Evolutionary conservation across 1,140 invertebrate species (phyloP).

Genomic region (Drosophila setifemur): DNA sequence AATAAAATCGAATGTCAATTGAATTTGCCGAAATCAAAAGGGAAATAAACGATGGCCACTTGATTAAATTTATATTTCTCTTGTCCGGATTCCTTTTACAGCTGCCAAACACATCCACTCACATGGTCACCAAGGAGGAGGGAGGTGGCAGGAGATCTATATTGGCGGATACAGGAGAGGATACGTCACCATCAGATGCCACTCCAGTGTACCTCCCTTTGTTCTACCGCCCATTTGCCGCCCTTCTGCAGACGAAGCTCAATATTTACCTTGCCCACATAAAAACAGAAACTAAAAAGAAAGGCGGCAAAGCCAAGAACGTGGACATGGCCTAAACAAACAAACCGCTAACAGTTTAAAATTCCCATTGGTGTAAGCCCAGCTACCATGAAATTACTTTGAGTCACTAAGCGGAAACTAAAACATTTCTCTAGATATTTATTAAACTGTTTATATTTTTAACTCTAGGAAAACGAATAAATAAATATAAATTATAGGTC

Average conservation of each 20-base stretch:
- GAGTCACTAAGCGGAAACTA: neutral
- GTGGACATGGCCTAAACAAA: conserved; percentile 58
- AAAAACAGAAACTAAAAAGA: no score
- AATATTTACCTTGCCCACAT: conserved; percentile 58
- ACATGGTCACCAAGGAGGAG: neutral
- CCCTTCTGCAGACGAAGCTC: conserved; percentile 15
- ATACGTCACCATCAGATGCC: conserved; percentile 36
- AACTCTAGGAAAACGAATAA: no score
- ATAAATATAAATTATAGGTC: no score
- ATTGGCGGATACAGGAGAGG: neutral
- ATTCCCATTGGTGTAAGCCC: neutral
- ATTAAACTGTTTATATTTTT: no score
- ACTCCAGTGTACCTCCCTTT: conserved; percentile 12
- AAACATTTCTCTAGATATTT: neutral
- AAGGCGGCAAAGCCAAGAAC: conserved; percentile 49
- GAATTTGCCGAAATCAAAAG: conserved; percentile 61
- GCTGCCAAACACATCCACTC: conserved; percentile 11
- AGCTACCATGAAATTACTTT: conserved; percentile 10
- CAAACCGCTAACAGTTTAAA: conserved; percentile 44
- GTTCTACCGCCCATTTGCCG: conserved; percentile 21
- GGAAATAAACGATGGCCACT: conserved; percentile 63
- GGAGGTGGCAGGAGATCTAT: neutral
- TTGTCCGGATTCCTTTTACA: conserved; percentile 17
- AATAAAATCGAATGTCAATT: conserved; percentile 74
- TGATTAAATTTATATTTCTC: conserved; percentile 67